These are phyloP conservation scores for Thymelicus lineola DNA, from an alignment of 2,888 invertebrate genomes.

Conservation along the genomic window DNA sequence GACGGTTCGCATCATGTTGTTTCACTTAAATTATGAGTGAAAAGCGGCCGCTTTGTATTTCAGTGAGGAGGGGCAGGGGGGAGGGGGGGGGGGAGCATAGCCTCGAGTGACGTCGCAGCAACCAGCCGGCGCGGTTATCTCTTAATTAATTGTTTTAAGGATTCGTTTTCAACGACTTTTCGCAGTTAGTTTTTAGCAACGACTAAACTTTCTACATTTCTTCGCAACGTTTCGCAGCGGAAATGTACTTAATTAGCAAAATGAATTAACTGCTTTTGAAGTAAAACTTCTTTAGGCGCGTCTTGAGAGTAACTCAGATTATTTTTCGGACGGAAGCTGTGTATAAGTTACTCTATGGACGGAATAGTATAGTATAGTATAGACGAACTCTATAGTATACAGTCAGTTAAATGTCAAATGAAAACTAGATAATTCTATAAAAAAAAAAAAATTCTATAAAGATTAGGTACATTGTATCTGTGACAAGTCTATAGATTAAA, in stretches of 20 bases:
- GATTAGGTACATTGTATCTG: too few species aligned
- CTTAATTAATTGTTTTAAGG: slow-evolving; percentile 36
- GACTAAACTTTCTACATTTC: slow-evolving; percentile 7
- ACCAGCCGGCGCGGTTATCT: slow-evolving; percentile 22
- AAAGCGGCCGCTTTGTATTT: slow-evolving; percentile 20
- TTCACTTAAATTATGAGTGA: slow-evolving; percentile 18
- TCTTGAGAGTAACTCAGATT: too few species aligned
- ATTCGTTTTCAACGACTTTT: slow-evolving; percentile 28
- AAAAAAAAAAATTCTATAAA: too few species aligned
- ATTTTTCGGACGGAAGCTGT: too few species aligned
- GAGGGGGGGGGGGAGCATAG: background rate
- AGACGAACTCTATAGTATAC: too few species aligned
- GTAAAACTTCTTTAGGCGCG: too few species aligned
- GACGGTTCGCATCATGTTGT: slow-evolving; percentile 11
- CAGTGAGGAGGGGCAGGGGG: background rate
- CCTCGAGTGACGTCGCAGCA: background rate
- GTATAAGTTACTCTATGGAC: too few species aligned
- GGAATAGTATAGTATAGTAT: too few species aligned
- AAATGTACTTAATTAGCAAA: background rate
- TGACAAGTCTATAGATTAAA: too few species aligned
- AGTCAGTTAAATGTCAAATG: too few species aligned
- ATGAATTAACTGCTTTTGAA: background rate
- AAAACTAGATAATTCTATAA: too few species aligned
- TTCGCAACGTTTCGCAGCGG: background rate
- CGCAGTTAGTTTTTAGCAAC: slow-evolving; percentile 14